Conservation (phyloP, 2,888 invertebrate species). For the Tenthredo mesomela region DNA sequence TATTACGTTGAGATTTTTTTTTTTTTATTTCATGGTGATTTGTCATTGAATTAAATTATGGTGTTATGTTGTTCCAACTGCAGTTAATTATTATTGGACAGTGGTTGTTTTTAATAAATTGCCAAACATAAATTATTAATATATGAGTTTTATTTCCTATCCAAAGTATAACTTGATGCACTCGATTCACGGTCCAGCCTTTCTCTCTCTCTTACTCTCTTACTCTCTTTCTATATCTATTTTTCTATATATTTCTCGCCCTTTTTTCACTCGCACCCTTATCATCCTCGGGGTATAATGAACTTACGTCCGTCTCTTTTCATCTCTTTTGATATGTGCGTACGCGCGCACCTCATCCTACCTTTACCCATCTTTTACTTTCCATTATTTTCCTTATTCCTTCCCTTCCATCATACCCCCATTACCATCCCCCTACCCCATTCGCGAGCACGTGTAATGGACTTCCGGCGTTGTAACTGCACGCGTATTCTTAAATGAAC, state of each 20-base stretch:
- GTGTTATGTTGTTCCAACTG: slow-evolving; percentile 39
- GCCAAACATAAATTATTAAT: slow-evolving; percentile 39
- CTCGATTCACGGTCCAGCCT: slow-evolving; percentile 31
- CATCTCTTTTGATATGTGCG: slow-evolving; percentile 35
- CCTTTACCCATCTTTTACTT: slow-evolving; percentile 31
- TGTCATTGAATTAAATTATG: slow-evolving; percentile 28
- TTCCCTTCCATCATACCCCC: background rate
- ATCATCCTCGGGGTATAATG: background rate
- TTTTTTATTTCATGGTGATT: slow-evolving; percentile 34
- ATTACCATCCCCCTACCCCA: slow-evolving; percentile 53
- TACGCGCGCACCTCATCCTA: slow-evolving; percentile 54
- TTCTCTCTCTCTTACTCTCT: slow-evolving; percentile 26
- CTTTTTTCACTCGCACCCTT: background rate
- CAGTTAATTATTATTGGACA: slow-evolving; percentile 19
- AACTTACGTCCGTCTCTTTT: background rate
- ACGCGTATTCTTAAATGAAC: slow-evolving; percentile 26
- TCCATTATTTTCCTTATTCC: background rate
- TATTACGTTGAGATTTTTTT: slow-evolving; percentile 11
- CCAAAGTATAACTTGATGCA: slow-evolving; percentile 38
- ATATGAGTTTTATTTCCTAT: slow-evolving; percentile 46
- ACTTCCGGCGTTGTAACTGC: slow-evolving; percentile 59
- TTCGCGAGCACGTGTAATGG: slow-evolving; percentile 57
- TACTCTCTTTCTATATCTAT: background rate
- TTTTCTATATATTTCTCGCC: background rate
- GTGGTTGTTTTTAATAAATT: slow-evolving; percentile 45